These are phyloP conservation scores for Drosophila kanekoi DNA, from an alignment of 2,888 invertebrate genomes.

Conservation along the genomic window DNA sequence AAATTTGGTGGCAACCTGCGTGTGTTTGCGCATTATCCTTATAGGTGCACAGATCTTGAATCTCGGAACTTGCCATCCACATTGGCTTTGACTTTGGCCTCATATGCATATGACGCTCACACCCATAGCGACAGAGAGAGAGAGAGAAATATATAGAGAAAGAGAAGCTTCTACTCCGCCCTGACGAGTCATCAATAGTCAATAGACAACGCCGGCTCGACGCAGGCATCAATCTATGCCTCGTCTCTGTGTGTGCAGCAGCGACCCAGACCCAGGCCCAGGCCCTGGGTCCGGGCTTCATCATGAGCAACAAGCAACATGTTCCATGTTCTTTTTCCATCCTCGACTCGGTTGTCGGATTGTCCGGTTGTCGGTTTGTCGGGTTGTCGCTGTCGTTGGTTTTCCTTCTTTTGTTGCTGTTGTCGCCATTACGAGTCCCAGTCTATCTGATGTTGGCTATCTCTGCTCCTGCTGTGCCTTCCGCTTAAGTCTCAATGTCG, in stretches of 20 bases:
- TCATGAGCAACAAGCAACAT: slow-evolving; percentile 42
- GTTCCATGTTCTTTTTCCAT: slow-evolving; percentile 42
- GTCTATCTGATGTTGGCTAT: slow-evolving; percentile 83
- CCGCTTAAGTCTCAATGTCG: slow-evolving; percentile 80
- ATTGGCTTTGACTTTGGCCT: slow-evolving; percentile 26
- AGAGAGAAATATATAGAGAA: background rate
- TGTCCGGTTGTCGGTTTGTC: slow-evolving; percentile 23
- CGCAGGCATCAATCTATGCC: slow-evolving; percentile 59
- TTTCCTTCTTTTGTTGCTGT: slow-evolving; percentile 56
- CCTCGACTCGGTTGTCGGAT: slow-evolving; percentile 28
- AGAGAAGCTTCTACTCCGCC: slow-evolving; percentile 17
- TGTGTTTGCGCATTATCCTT: slow-evolving; percentile 75
- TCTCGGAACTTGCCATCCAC: slow-evolving; percentile 42
- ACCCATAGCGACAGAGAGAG: slow-evolving; percentile 2
- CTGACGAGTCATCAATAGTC: slow-evolving; percentile 71
- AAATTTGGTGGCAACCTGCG: slow-evolving; percentile 75
- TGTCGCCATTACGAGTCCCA: slow-evolving; percentile 77
- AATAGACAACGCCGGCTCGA: slow-evolving; percentile 63
- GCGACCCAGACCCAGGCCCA: background rate
- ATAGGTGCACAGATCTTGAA: slow-evolving; percentile 64
- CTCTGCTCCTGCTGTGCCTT: slow-evolving; percentile 83
- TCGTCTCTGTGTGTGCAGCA: slow-evolving; percentile 22
- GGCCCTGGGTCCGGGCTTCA: slow-evolving; percentile 23
- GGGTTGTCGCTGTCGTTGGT: slow-evolving; percentile 34
- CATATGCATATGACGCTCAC: slow-evolving; percentile 62